Conservation (phyloP, 2,888 invertebrate species). For the Labia minor region DNA sequence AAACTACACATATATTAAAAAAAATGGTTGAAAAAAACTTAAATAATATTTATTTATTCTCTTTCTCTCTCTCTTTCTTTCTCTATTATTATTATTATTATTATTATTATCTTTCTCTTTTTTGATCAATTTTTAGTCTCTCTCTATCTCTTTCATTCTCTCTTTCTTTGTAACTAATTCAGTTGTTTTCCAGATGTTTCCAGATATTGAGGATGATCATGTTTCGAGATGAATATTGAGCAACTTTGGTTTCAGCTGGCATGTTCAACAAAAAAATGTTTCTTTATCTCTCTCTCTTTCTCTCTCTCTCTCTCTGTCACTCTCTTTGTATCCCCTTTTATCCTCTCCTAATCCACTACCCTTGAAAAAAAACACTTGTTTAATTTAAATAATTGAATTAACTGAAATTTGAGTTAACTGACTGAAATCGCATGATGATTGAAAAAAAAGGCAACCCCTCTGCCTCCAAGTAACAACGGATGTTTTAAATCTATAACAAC, state of each 20-base stretch:
- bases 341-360: constrained; percentile 3
- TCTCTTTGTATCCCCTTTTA: constrained; percentile 17
- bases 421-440: constrained; percentile 23
- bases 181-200: constrained; percentile 26
- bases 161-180: constrained; percentile 18
- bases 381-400: constrained; percentile 25
- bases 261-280: constrained; percentile 20
- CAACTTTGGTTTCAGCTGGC: constrained; percentile 26
- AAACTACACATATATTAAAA: too few relatives aligned
- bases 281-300: neutral
- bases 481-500: constrained; percentile 26
- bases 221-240: constrained; percentile 19
- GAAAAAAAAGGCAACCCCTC: constrained; percentile 32
- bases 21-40: too few relatives aligned
- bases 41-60: too few relatives aligned
- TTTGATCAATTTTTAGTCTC: constrained; percentile 16
- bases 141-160: constrained; percentile 18
- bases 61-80: constrained; percentile 20
- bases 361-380: constrained; percentile 20
- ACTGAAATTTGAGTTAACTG: constrained; percentile 22
- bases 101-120: constrained; percentile 24
- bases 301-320: constrained; percentile 19
- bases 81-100: constrained; percentile 23
- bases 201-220: constrained; percentile 17
- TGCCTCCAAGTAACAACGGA: constrained; percentile 37